These are phyloP conservation scores for Garrulus glandarius DNA, from an alignment of 2,797 vertebrate species.

Conservation along the genomic window DNA sequence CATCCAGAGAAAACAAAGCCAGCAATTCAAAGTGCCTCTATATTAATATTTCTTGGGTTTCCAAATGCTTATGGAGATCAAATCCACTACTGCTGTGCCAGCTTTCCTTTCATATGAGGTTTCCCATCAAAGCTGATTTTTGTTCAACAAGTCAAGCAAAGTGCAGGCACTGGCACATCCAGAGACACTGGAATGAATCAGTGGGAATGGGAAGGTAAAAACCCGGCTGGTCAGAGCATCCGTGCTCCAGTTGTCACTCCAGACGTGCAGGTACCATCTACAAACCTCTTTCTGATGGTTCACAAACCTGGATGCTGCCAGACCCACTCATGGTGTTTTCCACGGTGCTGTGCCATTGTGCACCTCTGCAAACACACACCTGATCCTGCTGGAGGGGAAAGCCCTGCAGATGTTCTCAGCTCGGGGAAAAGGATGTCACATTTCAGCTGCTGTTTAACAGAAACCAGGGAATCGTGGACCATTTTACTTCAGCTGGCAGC, in stretches of 20 bases:
- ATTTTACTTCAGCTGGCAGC: no score
- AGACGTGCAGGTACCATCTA: not conserved
- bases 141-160: not conserved
- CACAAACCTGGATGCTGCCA: not conserved
- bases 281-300: not conserved
- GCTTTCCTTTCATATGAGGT: not conserved
- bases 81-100: not conserved
- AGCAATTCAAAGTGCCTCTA: slow-evolving; percentile 1
- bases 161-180: not conserved
- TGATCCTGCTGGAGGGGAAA: not conserved
- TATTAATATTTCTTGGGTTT: slow-evolving; percentile 12
- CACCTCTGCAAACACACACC: not conserved
- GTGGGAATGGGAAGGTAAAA: not conserved
- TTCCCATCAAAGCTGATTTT: slow-evolving; percentile 36
- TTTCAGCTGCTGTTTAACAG: not conserved
- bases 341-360: not conserved
- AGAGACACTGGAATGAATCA: not conserved
- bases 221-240: accelerated
- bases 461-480: accelerated
- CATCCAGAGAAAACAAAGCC: slow-evolving; percentile 37
- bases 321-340: not conserved
- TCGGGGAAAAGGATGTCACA: not conserved
- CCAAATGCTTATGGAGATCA: slow-evolving; percentile 17
- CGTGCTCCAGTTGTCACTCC: not conserved
- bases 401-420: not conserved